A percentile compares a stretch with the other conserved stretches of the same genome.
Conservation (phyloP, 2,888 invertebrate species). For the Pheosia gnoma region DNA sequence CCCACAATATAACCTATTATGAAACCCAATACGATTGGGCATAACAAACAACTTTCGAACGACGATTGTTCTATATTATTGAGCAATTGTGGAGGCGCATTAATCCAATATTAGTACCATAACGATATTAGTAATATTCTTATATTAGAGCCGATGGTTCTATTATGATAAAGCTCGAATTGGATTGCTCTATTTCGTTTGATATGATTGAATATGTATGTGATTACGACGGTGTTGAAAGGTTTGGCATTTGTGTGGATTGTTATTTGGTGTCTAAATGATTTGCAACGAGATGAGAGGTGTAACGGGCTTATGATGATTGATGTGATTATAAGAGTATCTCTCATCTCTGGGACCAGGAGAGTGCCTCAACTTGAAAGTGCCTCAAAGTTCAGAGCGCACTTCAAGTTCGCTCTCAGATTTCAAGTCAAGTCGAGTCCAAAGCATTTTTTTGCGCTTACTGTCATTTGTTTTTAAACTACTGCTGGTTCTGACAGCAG, state of each 20-base stretch:
- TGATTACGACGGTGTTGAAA: conserved; percentile 19
- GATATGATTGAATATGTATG: conserved; percentile 23
- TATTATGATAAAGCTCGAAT: conserved; percentile 44
- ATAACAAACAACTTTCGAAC: conserved; percentile 56
- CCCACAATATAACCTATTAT: conserved; percentile 47
- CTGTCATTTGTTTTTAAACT: too few species aligned
- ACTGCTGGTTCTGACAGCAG: too few species aligned
- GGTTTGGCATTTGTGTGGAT: neutral
- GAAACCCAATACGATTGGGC: conserved; percentile 44
- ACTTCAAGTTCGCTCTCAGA: too few species aligned
- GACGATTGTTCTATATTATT: conserved; percentile 57
- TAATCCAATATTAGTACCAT: conserved; percentile 62
- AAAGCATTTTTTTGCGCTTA: too few species aligned
- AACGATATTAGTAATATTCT: conserved; percentile 28
- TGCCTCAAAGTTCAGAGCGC: too few species aligned
- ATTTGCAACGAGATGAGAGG: conserved; percentile 6
- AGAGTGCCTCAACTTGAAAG: too few species aligned
- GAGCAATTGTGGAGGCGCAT: conserved; percentile 68
- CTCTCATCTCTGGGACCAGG: too few species aligned
- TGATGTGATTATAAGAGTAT: neutral
- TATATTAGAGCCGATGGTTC: conserved; percentile 49
- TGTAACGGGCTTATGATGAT: neutral
- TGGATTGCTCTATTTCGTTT: conserved; percentile 58
- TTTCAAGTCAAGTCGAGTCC: too few species aligned
- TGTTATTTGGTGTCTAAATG: conserved; percentile 7